Conservation (phyloP, 2,797 vertebrate species). For the Distichodus sexfasciatus region DNA sequence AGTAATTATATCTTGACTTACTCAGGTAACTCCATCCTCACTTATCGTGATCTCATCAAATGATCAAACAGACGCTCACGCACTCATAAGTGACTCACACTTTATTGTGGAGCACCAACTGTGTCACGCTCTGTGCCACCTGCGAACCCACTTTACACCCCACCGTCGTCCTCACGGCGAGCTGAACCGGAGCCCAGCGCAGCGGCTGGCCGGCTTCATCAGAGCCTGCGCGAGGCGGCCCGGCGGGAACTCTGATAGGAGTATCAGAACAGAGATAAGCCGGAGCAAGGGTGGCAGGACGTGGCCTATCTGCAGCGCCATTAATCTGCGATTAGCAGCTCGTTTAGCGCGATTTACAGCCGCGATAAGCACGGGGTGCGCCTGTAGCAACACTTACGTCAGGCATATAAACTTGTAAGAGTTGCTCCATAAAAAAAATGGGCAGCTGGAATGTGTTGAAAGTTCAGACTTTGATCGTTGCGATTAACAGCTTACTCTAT, state of each 20-base stretch:
- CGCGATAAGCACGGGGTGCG: slow-evolving; percentile 70
- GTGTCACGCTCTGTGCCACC: background rate
- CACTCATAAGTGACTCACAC: background rate
- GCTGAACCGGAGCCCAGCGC: background rate
- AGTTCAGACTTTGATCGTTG: background rate
- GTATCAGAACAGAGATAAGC: slow-evolving; percentile 68
- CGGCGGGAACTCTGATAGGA: slow-evolving; percentile 54
- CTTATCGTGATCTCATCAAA: slow-evolving; percentile 12
- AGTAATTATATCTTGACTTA: background rate
- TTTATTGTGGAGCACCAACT: background rate
- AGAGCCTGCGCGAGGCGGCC: slow-evolving; percentile 23
- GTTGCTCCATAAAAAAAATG: slow-evolving; percentile 16
- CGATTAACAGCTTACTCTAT: no score
- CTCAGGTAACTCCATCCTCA: background rate
- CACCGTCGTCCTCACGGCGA: background rate
- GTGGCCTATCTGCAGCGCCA: slow-evolving; percentile 66
- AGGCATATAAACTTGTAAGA: slow-evolving; percentile 21
- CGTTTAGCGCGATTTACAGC: slow-evolving; percentile 73
- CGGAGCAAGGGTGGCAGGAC: slow-evolving; percentile 54
- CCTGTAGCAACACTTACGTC: slow-evolving; percentile 45
- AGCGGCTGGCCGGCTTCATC: slow-evolving; percentile 12
- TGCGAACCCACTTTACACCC: background rate
- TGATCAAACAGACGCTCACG: slow-evolving; percentile 9
- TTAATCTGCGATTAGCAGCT: slow-evolving; percentile 77
- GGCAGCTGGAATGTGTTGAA: background rate